phyloP scores from a whole-genome alignment of 1,140 invertebrate genomes.

The Lepidurus couesii region DNA sequence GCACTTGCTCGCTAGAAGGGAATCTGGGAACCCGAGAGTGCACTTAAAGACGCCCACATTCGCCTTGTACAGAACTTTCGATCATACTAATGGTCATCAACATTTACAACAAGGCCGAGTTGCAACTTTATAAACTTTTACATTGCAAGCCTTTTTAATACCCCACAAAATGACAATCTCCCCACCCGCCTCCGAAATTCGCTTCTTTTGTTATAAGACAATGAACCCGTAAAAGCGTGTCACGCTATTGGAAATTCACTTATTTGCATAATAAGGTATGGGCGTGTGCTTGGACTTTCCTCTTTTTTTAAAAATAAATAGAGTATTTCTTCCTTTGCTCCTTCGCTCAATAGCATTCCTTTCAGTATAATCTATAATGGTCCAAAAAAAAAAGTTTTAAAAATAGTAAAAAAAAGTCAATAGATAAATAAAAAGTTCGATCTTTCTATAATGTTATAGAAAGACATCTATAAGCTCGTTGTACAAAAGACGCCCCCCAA shows the following conservation, averaged over 20 bases:
- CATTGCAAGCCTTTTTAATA: not conserved
- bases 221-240: not conserved
- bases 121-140: not conserved
- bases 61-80: not conserved
- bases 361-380: not conserved
- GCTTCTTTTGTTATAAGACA: too few relatives aligned
- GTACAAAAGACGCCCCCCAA: not conserved
- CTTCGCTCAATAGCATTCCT: not conserved
- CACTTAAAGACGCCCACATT: constrained; percentile 9
- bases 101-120: not conserved
- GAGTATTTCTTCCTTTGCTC: not conserved
- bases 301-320: not conserved
- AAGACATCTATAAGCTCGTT: not conserved
- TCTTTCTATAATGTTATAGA: not conserved
- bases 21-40: not conserved
- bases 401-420: not conserved
- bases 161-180: too few relatives aligned
- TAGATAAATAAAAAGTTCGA: not conserved
- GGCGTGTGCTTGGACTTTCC: not conserved
- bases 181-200: too few relatives aligned
- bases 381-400: not conserved
- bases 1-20: not conserved
- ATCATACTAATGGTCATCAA: not conserved
- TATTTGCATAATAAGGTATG: not conserved
- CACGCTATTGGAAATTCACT: not conserved